Percentiles rank a stretch among this genome's conserved stretches.
Evolutionary conservation across 2,113 vertebrate genomes (phyloP).

Genomic region (Ancistrus triradiatus): DNA sequence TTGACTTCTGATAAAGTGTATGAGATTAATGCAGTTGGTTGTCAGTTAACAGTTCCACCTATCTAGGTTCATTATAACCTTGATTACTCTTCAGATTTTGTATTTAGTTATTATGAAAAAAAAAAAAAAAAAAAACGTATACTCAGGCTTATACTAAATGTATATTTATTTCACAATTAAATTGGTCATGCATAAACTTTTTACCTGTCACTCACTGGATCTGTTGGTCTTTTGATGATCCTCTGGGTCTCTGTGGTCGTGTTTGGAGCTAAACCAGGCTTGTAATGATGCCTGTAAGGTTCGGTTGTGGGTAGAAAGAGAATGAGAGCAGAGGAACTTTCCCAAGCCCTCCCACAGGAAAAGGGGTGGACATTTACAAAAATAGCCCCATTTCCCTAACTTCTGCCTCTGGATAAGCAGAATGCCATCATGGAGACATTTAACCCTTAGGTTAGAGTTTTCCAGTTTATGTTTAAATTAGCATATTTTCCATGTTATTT

Average conservation of each 20-base stretch:
- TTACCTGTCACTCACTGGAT: constrained; percentile 43
- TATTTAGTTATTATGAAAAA: too few relatives aligned
- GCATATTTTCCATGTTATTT: too few relatives aligned
- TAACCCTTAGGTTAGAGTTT: constrained; percentile 19
- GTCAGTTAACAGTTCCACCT: neutral
- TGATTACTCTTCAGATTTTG: too few relatives aligned
- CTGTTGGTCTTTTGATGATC: constrained; percentile 3
- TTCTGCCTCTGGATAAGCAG: constrained; percentile 21
- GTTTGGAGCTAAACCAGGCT: neutral
- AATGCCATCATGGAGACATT: constrained; percentile 28
- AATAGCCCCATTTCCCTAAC: constrained; percentile 36
- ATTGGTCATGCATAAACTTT: too few relatives aligned
- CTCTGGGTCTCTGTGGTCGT: neutral
- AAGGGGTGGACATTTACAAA: constrained; percentile 60
- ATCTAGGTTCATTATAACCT: too few relatives aligned
- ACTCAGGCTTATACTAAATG: too few relatives aligned
- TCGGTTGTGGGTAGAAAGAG: constrained; percentile 53
- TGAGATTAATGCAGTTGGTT: too few relatives aligned
- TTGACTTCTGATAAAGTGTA: too few relatives aligned
- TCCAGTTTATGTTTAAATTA: too few relatives aligned
- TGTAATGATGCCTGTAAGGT: constrained; percentile 19
- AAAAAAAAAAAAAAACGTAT: too few relatives aligned
- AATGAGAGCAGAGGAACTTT: constrained; percentile 59
- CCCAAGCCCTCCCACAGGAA: constrained; percentile 74
- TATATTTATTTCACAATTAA: too few relatives aligned